Percentiles rank a stretch among this genome's conserved stretches.
Evolutionary conservation across 2,888 invertebrate species (phyloP).

Genomic region (Temnothorax unifasciatus): DNA sequence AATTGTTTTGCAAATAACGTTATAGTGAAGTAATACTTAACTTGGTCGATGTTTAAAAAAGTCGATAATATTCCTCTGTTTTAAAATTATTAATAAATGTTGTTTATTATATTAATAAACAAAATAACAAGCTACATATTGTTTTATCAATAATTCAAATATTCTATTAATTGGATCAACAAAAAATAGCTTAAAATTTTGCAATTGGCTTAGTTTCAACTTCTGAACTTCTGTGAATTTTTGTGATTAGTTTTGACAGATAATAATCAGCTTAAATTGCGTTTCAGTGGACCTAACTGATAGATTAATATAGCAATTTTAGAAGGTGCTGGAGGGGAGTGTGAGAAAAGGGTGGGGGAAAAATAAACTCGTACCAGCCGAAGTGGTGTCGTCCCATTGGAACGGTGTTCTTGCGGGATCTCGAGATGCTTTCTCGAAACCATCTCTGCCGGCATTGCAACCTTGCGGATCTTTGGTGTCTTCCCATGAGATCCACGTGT

Average conservation of each 20-base stretch:
- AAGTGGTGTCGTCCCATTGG: constrained; percentile 90
- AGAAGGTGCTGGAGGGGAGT: background rate
- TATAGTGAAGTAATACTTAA: background rate
- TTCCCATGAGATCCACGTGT: constrained; percentile 88
- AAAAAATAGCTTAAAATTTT: background rate
- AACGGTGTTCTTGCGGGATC: constrained; percentile 93
- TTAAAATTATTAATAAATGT: constrained; percentile 8
- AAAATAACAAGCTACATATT: background rate
- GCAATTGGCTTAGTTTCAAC: background rate
- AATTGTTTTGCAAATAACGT: background rate
- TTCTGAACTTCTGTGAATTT: background rate
- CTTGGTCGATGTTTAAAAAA: background rate
- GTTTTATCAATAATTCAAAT: background rate
- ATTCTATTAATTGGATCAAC: background rate
- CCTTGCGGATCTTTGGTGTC: constrained; percentile 89
- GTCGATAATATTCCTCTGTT: background rate
- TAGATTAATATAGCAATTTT: background rate
- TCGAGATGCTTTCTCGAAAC: constrained; percentile 88
- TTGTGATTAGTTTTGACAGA: background rate
- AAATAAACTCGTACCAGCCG: constrained; percentile 87
- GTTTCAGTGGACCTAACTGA: background rate
- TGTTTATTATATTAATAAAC: too few relatives aligned
- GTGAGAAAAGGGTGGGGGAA: background rate
- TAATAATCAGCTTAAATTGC: background rate
- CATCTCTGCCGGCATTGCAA: constrained; percentile 88